phyloP scores from a whole-genome alignment of 2,113 vertebrate genomes.

The Solea solea region DNA sequence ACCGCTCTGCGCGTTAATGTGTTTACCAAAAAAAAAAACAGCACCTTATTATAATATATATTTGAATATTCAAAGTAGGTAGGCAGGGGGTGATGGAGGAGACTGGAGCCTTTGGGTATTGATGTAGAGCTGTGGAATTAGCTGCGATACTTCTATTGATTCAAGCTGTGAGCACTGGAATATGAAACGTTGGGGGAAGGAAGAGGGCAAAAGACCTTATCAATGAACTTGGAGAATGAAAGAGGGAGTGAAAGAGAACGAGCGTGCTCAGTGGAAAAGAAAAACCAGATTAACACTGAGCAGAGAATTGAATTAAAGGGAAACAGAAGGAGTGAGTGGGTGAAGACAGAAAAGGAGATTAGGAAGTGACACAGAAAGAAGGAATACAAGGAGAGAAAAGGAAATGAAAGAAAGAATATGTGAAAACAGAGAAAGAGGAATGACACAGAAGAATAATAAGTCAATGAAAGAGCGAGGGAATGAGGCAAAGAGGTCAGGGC shows the following conservation, averaged over 20 bases:
- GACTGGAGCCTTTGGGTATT: slow-evolving; percentile 66
- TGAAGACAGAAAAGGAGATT: slow-evolving; percentile 65
- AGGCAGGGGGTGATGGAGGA: slow-evolving; percentile 49
- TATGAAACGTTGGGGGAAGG: slow-evolving; percentile 58
- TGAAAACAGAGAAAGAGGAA: slow-evolving; percentile 16
- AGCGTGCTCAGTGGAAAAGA: slow-evolving; percentile 31
- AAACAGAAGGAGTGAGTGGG: slow-evolving; percentile 54
- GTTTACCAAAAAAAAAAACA: slow-evolving; percentile 62
- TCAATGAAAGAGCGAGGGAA: slow-evolving; percentile 33
- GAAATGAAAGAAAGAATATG: slow-evolving; percentile 26
- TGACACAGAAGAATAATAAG: slow-evolving; percentile 28
- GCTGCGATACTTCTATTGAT: slow-evolving; percentile 71
- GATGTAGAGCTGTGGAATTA: slow-evolving; percentile 74
- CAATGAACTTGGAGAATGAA: slow-evolving; percentile 69
- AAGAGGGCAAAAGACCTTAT: slow-evolving; percentile 62
- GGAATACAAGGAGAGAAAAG: slow-evolving; percentile 35
- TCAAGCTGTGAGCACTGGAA: slow-evolving; percentile 68
- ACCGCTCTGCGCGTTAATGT: slow-evolving; percentile 47
- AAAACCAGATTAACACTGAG: slow-evolving; percentile 69
- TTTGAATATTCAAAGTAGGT: slow-evolving; percentile 75
- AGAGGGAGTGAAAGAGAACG: slow-evolving; percentile 34
- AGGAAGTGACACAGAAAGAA: slow-evolving; percentile 44
- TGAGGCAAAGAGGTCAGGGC: slow-evolving; percentile 44
- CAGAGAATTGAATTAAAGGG: slow-evolving; percentile 70
- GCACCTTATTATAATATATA: slow-evolving; percentile 61